Conservation (phyloP, 2,888 invertebrate species). For the Diplazon laetatorius region DNA sequence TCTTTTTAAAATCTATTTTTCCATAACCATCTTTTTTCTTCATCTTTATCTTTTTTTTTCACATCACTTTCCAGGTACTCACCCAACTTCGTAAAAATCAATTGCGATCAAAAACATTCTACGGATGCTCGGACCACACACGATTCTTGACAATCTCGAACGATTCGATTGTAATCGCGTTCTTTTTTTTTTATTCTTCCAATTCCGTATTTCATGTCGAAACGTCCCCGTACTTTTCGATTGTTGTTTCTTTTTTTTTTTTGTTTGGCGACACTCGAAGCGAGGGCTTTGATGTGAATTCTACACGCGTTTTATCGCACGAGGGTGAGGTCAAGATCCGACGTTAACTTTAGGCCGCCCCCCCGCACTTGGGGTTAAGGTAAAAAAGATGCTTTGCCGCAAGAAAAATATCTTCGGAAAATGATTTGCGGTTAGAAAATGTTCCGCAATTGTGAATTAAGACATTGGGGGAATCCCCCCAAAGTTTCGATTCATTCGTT, state of each 20-base stretch:
- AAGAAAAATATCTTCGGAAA: too few relatives aligned
- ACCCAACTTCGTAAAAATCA: conserved; percentile 39
- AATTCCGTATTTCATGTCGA: neutral
- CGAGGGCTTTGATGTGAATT: too few relatives aligned
- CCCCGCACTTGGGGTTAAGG: too few relatives aligned
- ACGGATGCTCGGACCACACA: neutral
- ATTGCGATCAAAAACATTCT: conserved; percentile 14
- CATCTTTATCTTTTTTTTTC: neutral
- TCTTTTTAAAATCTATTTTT: neutral
- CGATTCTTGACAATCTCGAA: neutral
- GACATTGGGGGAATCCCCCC: too few relatives aligned
- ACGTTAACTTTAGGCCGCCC: conserved; percentile 36
- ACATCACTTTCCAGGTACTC: conserved; percentile 51
- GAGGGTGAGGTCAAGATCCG: conserved; percentile 63
- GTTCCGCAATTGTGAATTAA: too few relatives aligned
- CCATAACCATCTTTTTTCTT: neutral
- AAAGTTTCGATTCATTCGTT: too few relatives aligned
- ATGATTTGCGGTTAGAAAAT: too few relatives aligned
- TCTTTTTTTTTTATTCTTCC: neutral
- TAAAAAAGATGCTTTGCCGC: too few relatives aligned
- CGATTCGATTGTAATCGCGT: too few relatives aligned
- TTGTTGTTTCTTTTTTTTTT: conserved; percentile 41
- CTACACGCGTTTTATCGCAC: too few relatives aligned
- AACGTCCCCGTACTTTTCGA: conserved; percentile 30
- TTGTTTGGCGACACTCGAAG: conserved; percentile 54